These are phyloP conservation scores for Eugnorisma glareosa DNA, from an alignment of 2,888 invertebrate genomes.

Conservation along the genomic window DNA sequence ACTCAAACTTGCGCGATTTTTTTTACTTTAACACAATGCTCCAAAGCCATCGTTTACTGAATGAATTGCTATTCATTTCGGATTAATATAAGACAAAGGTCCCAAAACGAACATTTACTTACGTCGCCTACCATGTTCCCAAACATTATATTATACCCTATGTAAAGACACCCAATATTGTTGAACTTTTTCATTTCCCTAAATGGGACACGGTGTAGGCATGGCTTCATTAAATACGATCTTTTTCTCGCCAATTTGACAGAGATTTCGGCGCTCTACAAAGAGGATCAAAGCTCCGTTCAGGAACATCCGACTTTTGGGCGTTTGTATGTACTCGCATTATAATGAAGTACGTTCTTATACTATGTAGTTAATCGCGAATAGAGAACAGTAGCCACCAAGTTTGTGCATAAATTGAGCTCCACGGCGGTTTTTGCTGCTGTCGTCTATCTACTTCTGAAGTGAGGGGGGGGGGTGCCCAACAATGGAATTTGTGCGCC, in stretches of 20 bases:
- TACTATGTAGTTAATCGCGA: constrained; percentile 57
- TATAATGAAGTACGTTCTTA: constrained; percentile 68
- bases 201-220: constrained; percentile 30
- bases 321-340: constrained; percentile 47
- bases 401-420: constrained; percentile 75
- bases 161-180: constrained; percentile 32
- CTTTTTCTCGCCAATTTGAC: constrained; percentile 46
- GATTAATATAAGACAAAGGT: neutral
- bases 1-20: too few species aligned
- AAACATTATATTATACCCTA: constrained; percentile 1
- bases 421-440: constrained; percentile 64
- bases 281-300: constrained; percentile 53
- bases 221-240: constrained; percentile 53
- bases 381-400: constrained; percentile 57
- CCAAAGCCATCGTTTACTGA: neutral
- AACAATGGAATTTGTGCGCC: constrained; percentile 68
- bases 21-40: neutral
- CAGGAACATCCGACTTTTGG: constrained; percentile 54
- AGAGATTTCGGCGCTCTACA: constrained; percentile 35
- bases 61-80: neutral
- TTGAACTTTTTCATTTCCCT: constrained; percentile 43
- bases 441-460: constrained; percentile 40
- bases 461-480: constrained; percentile 61
- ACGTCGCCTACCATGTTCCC: neutral
- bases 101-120: constrained; percentile 4